These are phyloP conservation scores for Cepaea nemoralis DNA, from an alignment of 1,140 invertebrate species.

Conservation along the genomic window DNA sequence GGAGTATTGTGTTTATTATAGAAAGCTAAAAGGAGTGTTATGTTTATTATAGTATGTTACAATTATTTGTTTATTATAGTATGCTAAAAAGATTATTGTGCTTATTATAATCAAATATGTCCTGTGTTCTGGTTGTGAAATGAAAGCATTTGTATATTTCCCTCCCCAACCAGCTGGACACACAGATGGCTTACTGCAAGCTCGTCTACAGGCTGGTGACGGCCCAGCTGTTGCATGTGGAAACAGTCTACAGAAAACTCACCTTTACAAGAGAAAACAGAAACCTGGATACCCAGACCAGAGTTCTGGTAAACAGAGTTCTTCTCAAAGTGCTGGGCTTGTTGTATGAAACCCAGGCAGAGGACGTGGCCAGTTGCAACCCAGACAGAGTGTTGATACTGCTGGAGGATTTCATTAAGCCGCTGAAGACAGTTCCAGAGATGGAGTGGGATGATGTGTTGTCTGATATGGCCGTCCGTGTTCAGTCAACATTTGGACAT, in stretches of 20 bases:
- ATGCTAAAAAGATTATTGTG: no score
- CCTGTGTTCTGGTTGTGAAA: no score
- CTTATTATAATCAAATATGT: no score
- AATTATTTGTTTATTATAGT: no score
- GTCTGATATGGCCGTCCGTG: background rate
- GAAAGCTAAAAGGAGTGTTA: no score
- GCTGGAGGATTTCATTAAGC: background rate
- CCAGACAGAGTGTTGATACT: background rate
- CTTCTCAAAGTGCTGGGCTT: slow-evolving; percentile 26
- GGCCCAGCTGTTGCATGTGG: slow-evolving; percentile 2
- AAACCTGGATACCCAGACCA: background rate
- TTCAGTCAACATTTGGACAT: slow-evolving; percentile 15
- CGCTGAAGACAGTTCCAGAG: background rate
- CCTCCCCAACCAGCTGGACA: slow-evolving; percentile 12
- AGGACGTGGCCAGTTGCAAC: background rate
- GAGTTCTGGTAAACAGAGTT: background rate
- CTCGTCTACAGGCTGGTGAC: slow-evolving; percentile 2
- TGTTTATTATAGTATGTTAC: no score
- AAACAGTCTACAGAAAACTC: slow-evolving; percentile 15
- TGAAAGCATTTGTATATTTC: background rate
- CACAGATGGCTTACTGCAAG: slow-evolving; percentile 25
- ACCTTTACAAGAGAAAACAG: slow-evolving; percentile 1
- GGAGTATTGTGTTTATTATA: no score
- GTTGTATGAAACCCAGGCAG: background rate
- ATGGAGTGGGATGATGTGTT: slow-evolving; percentile 3